Conservation (phyloP, 2,113 vertebrate species). For the Okapia johnstoni region DNA sequence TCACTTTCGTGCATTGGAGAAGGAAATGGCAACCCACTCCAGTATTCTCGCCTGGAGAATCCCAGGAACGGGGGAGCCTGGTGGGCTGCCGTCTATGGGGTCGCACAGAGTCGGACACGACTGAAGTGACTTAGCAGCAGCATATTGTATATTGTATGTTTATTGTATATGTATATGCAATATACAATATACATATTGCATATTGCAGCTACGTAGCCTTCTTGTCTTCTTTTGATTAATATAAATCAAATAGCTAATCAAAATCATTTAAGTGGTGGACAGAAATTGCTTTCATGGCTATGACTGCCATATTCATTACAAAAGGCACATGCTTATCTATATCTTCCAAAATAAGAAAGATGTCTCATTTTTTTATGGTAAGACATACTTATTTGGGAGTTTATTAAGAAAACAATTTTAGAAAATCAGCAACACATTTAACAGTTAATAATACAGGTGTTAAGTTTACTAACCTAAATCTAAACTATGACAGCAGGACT, state of each 20-base stretch:
- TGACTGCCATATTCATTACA: neutral
- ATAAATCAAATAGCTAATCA: slow-evolving; percentile 33
- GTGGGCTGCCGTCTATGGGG: no score
- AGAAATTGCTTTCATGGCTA: neutral
- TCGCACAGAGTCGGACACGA: no score
- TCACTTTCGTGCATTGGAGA: no score
- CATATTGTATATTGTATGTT: neutral
- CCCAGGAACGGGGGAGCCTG: no score
- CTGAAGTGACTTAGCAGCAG: no score
- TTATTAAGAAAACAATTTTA: neutral
- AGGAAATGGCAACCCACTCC: no score
- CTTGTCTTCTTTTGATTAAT: neutral
- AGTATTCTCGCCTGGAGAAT: no score
- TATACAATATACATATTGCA: neutral
- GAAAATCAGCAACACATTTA: neutral
- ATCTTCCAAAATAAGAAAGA: neutral
- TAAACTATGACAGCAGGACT: neutral
- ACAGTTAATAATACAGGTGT: neutral
- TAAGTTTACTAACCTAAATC: neutral
- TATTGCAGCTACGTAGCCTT: neutral
- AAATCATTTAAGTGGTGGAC: neutral
- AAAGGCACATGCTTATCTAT: neutral
- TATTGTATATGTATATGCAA: neutral
- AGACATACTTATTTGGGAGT: neutral
- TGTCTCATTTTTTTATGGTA: neutral